Evolutionary conservation across 2,797 vertebrate species (phyloP).

Genomic region (Varecia variegata): DNA sequence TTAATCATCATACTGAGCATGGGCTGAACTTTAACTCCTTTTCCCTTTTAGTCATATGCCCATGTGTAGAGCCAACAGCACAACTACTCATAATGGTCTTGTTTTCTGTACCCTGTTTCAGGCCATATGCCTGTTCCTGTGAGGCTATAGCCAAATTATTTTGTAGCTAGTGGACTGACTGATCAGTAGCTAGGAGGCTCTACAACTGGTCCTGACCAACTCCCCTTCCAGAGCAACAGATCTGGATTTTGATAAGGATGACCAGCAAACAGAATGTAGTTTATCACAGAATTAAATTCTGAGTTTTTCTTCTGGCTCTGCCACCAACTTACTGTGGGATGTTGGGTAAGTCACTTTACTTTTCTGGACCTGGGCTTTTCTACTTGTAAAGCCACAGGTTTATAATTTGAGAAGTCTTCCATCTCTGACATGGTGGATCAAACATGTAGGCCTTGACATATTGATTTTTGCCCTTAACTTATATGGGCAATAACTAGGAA

Average conservation of each 20-base stretch:
- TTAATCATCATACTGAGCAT: neutral
- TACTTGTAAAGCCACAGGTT: neutral
- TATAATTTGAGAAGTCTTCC: neutral
- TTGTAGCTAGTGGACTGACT: neutral
- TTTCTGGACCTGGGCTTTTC: neutral
- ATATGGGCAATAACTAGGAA: neutral
- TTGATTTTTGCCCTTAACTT: neutral
- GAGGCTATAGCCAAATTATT: neutral
- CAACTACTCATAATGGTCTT: neutral
- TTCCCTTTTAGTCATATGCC: too few species aligned
- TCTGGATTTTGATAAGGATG: neutral
- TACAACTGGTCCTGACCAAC: neutral
- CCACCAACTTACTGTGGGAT: neutral
- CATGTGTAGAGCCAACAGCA: neutral
- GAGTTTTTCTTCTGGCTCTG: neutral
- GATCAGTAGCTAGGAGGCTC: neutral
- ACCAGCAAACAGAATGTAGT: neutral
- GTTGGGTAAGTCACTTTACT: neutral
- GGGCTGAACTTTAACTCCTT: neutral
- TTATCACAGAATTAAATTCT: neutral
- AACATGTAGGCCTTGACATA: neutral
- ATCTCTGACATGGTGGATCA: neutral
- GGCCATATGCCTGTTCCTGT: neutral
- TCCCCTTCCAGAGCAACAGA: neutral
- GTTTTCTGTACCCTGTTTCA: neutral